Evolutionary conservation across 2,888 invertebrate species (phyloP), one percentile per base, ranked within the genome.

Genomic region (Erannis defoliaria): DNA sequence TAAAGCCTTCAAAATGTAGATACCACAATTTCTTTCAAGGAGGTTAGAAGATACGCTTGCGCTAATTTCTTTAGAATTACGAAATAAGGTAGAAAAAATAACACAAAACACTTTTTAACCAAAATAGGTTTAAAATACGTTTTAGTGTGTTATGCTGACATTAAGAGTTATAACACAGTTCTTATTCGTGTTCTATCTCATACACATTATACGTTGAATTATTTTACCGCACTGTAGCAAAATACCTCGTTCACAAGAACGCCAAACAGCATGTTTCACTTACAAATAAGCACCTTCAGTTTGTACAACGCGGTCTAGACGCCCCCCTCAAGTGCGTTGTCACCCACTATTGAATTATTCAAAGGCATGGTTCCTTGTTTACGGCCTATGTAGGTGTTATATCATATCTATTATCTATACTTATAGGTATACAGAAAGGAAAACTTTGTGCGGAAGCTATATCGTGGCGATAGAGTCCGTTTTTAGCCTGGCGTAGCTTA

Each of bases 261-360:
- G 26, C 14, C 5, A 21, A 55, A 53, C 42, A 53, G 53, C 54
- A 55, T 61, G 64, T 62, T 63, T 56, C 38, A 33, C 51, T 35
- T 53, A 48, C 38, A 56, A 45, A 53, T 54, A 42, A 55, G 26
- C 55, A 35, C 43, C 55, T 42, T 12, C 21, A 37, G 50, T 61
- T 53, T 56, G 42, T 60, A 63, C 63, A 68, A 61, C 63, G 46
- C 35, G 66, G 73, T 72, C 73, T 72, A 72, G 73, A 71, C 73
- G 49, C 66, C 64, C 62, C 68, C 65, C 42, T 66, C 60, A 63
- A 70, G 73, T 63, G 69, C 26, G 5, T 62, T 49, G 62, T 53
- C 38, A 51, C 50, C 62, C 58, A 45, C 59, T 67, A 63, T 62
- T 73, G 73, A 67, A 73, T 73, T 58, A 73, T 73, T 71, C 73